Base-by-base conservation (phyloP, 1,140 invertebrate genomes). In the Hycleus phaleratus region DNA sequence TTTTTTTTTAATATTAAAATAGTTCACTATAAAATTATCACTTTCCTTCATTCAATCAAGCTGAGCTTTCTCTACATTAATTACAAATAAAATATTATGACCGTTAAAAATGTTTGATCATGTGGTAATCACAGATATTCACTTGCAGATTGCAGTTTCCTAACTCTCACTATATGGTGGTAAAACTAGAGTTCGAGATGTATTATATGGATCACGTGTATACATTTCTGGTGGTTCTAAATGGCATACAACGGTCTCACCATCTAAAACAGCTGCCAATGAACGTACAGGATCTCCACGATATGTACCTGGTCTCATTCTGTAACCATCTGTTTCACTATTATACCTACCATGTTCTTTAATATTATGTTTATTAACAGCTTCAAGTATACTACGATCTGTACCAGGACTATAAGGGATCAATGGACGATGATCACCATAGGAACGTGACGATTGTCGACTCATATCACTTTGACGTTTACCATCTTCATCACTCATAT, bases 211-310 rank as follows among this genome's bases (percentile, higher is more conserved):
- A 61, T 71, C 70, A 55, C 62, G 60, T 42, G 65, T 63, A 59
- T 68, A 73, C 58, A 69, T 65, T 55, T 73, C 71, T 8, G 68
- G 84, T 3, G 86, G 86, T 71, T 88, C 86, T 45, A 91, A 73
- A 65, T 90, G 86, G 69, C 88, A 89, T 8, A 90, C 86, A 38
- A 91, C 89, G 57, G 87, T 90, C 64, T 90, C 86, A 1, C 88
- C 87, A 69, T 90, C 87, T 8, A 91, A 74, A 1, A 91, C 87
- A 1, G 88, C 88, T 4, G 89, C 86, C 77, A 74, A 81, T 71
- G 68, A 86, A 79, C 76, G 79, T 3, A 63, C 59, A 70, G 77
- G 81, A 72, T 84, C 76, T 71, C 80, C 71, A 70, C 79, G 53
- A 63, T 69, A 75, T 78, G 70, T 71, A 7, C 40, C 40, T 8